Evolutionary conservation across 1,140 invertebrate genomes (phyloP), one percentile per base, ranked within the genome.

Genomic region (Drosophila teissieri): DNA sequence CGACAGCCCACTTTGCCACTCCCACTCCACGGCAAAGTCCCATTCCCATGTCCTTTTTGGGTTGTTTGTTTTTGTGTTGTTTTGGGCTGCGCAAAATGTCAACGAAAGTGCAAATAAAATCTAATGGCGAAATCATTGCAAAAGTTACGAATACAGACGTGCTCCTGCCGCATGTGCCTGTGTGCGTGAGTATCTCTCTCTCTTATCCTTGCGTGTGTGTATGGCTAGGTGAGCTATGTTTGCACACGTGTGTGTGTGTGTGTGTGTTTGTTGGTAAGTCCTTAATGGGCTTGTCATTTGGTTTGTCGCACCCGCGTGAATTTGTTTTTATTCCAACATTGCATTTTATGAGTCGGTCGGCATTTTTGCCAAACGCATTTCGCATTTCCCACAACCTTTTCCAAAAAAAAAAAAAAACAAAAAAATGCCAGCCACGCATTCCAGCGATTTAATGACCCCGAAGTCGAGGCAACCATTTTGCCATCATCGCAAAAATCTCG

Each of bases 101-200:
- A 88, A 88, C 75, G 75, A 86, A 89, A 89, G 83, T 88, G 79
- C 83, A 89, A 88, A 88, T 88, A 88, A 88, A 88, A 88, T 88
- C 83, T 83, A 88, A 88, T 88, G 79, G 77, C 57, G 75, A 88
- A 88, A 88, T 88, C 84, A 86, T 86, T 86, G 83, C 83, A 83
- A 83, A 79, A 88, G 69, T 70, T 70, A 70, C 67, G 40, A 34
- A 24, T n/a, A 39, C 46, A 68, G 34, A 60, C 63, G 53, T 72
- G 53, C 22, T 15, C 17, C 8, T 11, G 63, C 37, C 22, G 6
- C 22, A 8, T 11, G 5, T 11, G 63, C 31, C 22, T 14, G 60
- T 44, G 19, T 42, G 27, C 58, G 39, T 79, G 48, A 40, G 27
- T 39, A 42, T 37, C 24, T 58, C 17, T 64, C 24, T 36, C 14